Conservation (phyloP, 2,797 vertebrate species). For the Jordanella pulchra region DNA sequence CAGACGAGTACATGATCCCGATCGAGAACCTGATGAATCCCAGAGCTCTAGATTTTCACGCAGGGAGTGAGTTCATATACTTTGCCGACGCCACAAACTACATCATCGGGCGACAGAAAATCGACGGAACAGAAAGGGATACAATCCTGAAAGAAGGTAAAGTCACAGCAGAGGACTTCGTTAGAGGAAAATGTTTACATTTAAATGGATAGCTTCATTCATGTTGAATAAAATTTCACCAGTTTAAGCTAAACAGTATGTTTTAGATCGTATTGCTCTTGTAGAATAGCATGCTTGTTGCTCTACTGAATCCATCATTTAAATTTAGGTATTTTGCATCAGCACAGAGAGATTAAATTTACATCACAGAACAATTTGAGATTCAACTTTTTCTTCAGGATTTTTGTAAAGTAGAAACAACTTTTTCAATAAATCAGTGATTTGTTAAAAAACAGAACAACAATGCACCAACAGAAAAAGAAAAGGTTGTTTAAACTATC, state of each 20-base stretch:
- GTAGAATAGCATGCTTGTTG: background rate
- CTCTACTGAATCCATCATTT: background rate
- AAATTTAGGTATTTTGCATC: background rate
- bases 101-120: slow-evolving; percentile 95
- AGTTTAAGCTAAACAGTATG: background rate
- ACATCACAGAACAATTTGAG: background rate
- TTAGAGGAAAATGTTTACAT: background rate
- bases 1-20: slow-evolving; percentile 97
- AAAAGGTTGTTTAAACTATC: background rate
- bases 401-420: background rate
- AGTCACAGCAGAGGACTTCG: background rate
- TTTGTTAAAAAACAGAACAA: background rate
- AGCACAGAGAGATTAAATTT: background rate
- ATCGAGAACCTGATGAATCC: slow-evolving; percentile 98
- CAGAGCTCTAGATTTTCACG: slow-evolving; percentile 92
- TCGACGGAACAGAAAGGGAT: slow-evolving; percentile 92
- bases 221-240: background rate
- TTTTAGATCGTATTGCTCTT: background rate
- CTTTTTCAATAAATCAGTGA: background rate
- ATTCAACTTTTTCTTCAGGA: background rate
- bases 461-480: background rate
- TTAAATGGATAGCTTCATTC: background rate
- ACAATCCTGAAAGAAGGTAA: slow-evolving; percentile 93
- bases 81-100: slow-evolving; percentile 95
- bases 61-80: slow-evolving; percentile 94